Base-by-base conservation (phyloP, 1,140 invertebrate genomes). In the Drosophila ananassae region DNA sequence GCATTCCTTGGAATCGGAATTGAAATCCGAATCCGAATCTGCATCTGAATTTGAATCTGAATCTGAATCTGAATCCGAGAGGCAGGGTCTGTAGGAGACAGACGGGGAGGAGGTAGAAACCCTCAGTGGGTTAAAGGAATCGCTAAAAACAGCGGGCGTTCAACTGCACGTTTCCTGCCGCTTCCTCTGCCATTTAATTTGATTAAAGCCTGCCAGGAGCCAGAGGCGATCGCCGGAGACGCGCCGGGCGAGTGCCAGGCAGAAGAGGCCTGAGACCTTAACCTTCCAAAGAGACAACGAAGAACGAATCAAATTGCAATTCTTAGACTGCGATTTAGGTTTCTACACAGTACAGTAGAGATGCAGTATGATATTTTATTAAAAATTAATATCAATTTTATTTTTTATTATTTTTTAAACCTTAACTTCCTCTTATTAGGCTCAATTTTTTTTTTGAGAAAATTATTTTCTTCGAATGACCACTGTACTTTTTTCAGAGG, bases 161-260 rank as follows among this genome's bases (percentile, higher is more conserved):
- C 67, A 75, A 58, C 71, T 74, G 69, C 72, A 74, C 72, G 71
- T 74, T 73, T 74, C 68, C 58, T 73, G 72, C 66, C 58, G 17
- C 17, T 17, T 17, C 17, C 17, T 17, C 17, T 17, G 17, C 17
- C 17, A 63, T 63, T 74, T 74, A 48, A 73, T 55, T 74, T 72
- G 58, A 73, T 74, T 73, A 55, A 73, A 63, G 52, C 71, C 59
- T 55, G 59, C 25, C 25, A 28, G 17, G 17, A 17, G 17, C 17
- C 17, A 17, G 17, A 17, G 17, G 17, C 17, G 17, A 17, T 17
- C 17, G 17, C 17, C n/a, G n/a, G n/a, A n/a, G n/a, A n/a, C n/a
- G n/a, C n/a, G n/a, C n/a, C 17, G 1, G 17, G 17, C 17, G 17
- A 17, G 17, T 17, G 17, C 25, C 25, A 28, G 25, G 22, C n/a